These are phyloP conservation scores for Nomada lathburiana DNA, from an alignment of 2,888 invertebrate species.

Conservation along the genomic window DNA sequence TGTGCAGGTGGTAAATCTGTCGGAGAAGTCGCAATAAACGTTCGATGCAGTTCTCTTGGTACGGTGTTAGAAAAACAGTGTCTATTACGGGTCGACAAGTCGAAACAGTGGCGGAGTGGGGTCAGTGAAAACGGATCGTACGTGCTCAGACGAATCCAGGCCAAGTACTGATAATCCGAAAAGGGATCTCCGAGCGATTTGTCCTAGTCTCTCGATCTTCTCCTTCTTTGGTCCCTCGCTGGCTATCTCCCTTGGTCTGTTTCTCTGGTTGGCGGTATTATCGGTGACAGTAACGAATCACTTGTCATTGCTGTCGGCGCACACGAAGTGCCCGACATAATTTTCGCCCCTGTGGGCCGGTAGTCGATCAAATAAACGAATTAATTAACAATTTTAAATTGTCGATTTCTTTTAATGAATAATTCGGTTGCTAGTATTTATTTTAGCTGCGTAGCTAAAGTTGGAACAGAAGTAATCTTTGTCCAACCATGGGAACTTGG, in stretches of 20 bases:
- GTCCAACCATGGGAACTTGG: background rate
- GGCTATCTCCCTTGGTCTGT: background rate
- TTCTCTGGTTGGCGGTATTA: conserved; percentile 8
- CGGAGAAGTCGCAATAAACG: background rate
- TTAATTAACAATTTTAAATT: background rate
- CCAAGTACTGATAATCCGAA: conserved; percentile 42
- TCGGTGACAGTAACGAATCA: conserved; percentile 48
- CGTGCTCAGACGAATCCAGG: conserved; percentile 43
- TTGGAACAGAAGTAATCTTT: background rate
- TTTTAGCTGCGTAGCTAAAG: too few species aligned
- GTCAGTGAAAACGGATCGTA: conserved; percentile 27
- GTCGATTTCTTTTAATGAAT: background rate
- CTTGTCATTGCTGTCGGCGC: conserved; percentile 50
- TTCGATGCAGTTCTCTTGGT: background rate
- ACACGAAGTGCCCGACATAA: conserved; percentile 13
- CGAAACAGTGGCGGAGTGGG: conserved; percentile 21
- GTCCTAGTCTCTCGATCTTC: conserved; percentile 14
- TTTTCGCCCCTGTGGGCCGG: background rate
- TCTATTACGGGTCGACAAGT: conserved; percentile 26
- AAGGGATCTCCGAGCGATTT: conserved; percentile 44
- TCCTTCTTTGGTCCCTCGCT: background rate
- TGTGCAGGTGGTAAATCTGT: background rate
- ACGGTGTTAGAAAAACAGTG: conserved; percentile 25
- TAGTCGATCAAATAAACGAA: background rate
- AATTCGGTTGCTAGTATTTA: background rate